phyloP scores from a whole-genome alignment of 1,140 invertebrate species.

The Idris sp. region DNA sequence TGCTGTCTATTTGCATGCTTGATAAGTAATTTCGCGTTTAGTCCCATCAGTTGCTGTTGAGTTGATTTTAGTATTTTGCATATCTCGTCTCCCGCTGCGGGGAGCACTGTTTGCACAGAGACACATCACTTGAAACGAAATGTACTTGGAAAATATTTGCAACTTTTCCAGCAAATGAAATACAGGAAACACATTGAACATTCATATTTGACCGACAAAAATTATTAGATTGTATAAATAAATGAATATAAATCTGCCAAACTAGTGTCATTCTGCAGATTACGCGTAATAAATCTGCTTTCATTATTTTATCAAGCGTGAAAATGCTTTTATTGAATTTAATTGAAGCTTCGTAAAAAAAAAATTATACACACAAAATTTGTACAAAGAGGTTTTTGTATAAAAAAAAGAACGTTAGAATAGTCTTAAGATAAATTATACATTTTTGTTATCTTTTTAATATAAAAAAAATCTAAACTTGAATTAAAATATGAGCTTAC shows the following conservation, averaged over 20 bases:
- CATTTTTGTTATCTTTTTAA: too few species aligned
- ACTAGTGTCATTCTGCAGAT: not conserved
- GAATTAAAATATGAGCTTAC: too few species aligned
- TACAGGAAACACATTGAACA: not conserved
- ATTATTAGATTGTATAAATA: too few species aligned
- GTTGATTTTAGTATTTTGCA: conserved; percentile 57
- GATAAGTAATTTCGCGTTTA: conserved; percentile 28
- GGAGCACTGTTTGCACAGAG: conserved; percentile 29
- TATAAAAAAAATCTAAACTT: too few species aligned
- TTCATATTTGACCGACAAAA: conserved; percentile 4
- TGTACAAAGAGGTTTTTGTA: not conserved
- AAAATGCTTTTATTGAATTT: conserved; percentile 15
- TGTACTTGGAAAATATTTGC: conserved; percentile 14
- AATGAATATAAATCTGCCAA: not conserved
- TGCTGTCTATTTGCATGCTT: conserved; percentile 58
- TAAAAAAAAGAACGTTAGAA: conserved; percentile 7
- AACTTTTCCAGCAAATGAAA: conserved; percentile 19
- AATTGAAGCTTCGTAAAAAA: conserved; percentile 27
- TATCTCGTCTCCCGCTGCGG: conserved; percentile 18
- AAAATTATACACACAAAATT: not conserved
- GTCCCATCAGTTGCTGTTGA: conserved; percentile 17
- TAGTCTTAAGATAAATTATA: too few species aligned
- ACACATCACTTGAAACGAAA: conserved; percentile 6
- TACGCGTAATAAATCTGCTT: conserved; percentile 16
- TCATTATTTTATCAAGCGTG: conserved; percentile 23